Conservation (phyloP, 2,888 invertebrate genomes). For the Cenopis cana region DNA sequence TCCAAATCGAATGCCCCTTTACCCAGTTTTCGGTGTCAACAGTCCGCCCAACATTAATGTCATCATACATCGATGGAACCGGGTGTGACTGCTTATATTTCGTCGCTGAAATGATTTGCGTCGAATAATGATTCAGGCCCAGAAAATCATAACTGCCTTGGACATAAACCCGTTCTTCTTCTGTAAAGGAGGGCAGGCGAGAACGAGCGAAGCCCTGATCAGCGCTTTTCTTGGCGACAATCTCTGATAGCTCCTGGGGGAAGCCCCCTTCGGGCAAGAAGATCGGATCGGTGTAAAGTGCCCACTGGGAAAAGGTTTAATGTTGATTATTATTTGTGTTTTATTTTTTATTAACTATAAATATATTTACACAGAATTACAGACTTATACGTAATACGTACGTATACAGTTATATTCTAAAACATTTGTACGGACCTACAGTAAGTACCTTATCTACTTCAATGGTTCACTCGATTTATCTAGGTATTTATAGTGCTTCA, state of each 20-base stretch:
- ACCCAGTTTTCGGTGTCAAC: conserved; percentile 19
- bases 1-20: conserved; percentile 41
- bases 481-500: not conserved
- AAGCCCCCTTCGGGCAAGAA: conserved; percentile 81
- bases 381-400: too few relatives aligned
- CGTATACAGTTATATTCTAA: too few relatives aligned
- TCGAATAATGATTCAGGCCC: conserved; percentile 89
- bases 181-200: conserved; percentile 75
- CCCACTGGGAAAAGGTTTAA: conserved; percentile 62
- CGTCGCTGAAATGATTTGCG: conserved; percentile 58
- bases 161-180: conserved; percentile 65
- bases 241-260: conserved; percentile 75
- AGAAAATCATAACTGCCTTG: conserved; percentile 70
- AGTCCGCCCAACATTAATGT: conserved; percentile 49
- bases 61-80: conserved; percentile 27
- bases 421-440: too few relatives aligned
- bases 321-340: not conserved
- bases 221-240: conserved; percentile 72
- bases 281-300: conserved; percentile 79
- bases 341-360: too few relatives aligned
- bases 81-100: conserved; percentile 46
- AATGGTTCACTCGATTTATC: too few relatives aligned
- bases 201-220: conserved; percentile 72
- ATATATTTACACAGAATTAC: too few relatives aligned
- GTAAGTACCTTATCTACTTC: too few relatives aligned